Base-by-base conservation (phyloP, 2,113 vertebrate genomes). In the Ursus arctos region DNA sequence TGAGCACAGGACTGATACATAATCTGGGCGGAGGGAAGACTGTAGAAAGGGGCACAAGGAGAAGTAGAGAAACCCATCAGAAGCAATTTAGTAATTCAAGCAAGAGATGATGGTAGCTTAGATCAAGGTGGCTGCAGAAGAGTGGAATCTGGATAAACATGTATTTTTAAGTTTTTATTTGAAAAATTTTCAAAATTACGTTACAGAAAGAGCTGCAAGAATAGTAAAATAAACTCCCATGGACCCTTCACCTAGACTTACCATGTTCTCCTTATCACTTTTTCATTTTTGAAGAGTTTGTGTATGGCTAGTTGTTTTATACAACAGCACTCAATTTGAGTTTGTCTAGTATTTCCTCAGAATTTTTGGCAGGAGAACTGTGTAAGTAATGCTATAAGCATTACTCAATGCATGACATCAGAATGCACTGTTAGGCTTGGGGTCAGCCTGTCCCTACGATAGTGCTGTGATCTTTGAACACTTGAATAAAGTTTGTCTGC, bases 201-300 rank as follows among this genome's bases (percentile, higher is more conserved):
- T 49, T 76, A 49, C 26, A 28, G 53, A 77, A 94, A 95, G 88
- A 94, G 7, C 15, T 69, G 1, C 3, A 51, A 81, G 43, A 93
- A 87, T 19, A 82, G 14, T 47, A 77, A 31, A 76, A 69, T 84
- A 94, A 88, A 74, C 13, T 85, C 33, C 33, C 22, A 80, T 47
- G 53, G 31, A 57, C 4, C 4, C 43, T 79, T 84, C 28, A 94
- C n/a, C 10, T n/a, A 65, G 24, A 92, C 9, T 81, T 8, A 49
- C 6, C 5, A 16, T 71, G 67, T 82, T 81, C 81, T 71, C 61
- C 51, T 82, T 63, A 82, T 13, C 72, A 69, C 31, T 76, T 82
- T 90, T 11, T 83, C 43, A 77, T n/a, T 95, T 94, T 72, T 93
- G 55, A 85, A 88, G 69, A 91, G 82, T 33, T 77, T 11, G 88